Conservation (phyloP, 2,113 vertebrate genomes). For the Pavo muticus region DNA sequence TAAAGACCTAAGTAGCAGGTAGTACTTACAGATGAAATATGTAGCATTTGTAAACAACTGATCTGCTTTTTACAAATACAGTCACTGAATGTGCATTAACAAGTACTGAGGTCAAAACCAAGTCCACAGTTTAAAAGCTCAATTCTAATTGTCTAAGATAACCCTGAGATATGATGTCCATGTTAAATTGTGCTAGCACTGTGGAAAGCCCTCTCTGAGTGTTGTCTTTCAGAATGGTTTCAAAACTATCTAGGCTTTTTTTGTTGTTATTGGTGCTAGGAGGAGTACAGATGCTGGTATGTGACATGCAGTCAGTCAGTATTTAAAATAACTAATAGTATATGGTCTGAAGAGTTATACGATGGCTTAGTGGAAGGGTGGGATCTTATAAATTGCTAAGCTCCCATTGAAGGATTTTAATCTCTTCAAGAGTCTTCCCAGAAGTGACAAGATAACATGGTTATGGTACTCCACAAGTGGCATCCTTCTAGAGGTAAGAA, state of each 20-base stretch:
- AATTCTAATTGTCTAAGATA: neutral
- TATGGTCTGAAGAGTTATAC: neutral
- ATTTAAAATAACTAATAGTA: neutral
- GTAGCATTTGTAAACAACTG: neutral
- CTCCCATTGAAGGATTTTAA: neutral
- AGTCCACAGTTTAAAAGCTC: neutral
- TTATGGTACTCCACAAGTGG: neutral
- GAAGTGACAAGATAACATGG: neutral
- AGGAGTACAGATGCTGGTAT: neutral
- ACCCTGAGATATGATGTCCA: fast-evolving
- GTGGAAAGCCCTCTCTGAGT: neutral
- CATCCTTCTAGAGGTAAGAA: neutral
- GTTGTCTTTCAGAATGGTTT: neutral
- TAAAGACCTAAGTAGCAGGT: neutral
- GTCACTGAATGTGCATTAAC: neutral
- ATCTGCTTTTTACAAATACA: neutral
- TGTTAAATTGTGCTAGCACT: neutral
- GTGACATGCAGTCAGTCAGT: neutral
- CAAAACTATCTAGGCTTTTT: neutral
- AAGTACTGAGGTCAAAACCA: neutral
- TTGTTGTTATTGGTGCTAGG: neutral
- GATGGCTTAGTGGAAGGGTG: neutral
- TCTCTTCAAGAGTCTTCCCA: neutral
- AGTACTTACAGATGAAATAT: neutral
- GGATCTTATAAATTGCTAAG: neutral